phyloP scores from a whole-genome alignment of 2,888 invertebrate genomes.

The Pachliopta kotzebuea region DNA sequence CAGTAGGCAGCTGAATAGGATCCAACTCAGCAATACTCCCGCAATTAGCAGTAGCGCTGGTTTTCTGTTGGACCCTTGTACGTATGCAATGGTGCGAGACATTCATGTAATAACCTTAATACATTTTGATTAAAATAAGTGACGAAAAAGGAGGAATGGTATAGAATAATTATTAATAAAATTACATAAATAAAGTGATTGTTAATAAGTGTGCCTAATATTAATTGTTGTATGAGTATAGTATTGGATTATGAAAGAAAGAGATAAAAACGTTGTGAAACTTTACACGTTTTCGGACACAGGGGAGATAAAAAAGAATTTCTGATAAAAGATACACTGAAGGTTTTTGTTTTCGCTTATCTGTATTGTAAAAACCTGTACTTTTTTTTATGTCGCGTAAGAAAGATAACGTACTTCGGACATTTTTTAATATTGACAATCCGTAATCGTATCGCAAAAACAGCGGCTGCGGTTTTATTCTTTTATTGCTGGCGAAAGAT shows the following conservation, averaged over 20 bases:
- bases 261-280: constrained; percentile 27
- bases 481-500: background rate
- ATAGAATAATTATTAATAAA: too few species aligned
- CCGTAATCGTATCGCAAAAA: constrained; percentile 9
- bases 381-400: constrained; percentile 5
- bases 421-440: background rate
- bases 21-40: too few species aligned
- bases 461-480: constrained; percentile 6
- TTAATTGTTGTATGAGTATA: too few species aligned
- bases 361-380: constrained; percentile 4
- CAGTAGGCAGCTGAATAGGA: too few species aligned
- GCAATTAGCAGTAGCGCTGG: too few species aligned
- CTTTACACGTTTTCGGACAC: constrained; percentile 27
- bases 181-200: too few species aligned
- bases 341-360: background rate
- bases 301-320: constrained; percentile 20
- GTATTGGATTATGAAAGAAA: constrained; percentile 12
- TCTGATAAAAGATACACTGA: constrained; percentile 5
- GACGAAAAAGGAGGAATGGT: too few species aligned
- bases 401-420: constrained; percentile 1
- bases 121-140: too few species aligned
- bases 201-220: too few species aligned
- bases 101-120: too few species aligned
- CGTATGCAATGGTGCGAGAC: too few species aligned
- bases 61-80: too few species aligned